Evolutionary conservation across 2,113 vertebrate species (phyloP).

Genomic region (Leiothrix lutea): DNA sequence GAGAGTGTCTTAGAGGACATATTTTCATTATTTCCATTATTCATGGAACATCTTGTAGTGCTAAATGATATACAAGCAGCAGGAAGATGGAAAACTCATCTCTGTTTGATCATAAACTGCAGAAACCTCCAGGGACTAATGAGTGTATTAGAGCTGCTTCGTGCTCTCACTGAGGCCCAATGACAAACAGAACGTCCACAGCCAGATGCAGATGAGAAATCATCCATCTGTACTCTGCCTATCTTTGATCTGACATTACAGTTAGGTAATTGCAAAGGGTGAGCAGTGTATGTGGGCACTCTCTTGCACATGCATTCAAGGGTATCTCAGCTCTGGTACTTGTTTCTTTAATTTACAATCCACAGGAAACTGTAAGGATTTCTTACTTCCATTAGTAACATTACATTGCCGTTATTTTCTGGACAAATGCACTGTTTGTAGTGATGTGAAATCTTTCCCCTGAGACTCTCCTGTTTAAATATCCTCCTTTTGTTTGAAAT

Average conservation of each 20-base stretch:
- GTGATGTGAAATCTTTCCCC: background rate
- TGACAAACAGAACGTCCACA: conserved; percentile 18
- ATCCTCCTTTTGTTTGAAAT: background rate
- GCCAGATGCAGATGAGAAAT: conserved; percentile 1
- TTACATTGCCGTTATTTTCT: background rate
- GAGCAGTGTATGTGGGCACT: background rate
- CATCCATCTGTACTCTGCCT: background rate
- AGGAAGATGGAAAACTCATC: conserved; percentile 23
- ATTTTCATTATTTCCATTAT: conserved; percentile 44
- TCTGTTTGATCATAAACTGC: background rate
- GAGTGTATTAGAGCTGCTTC: background rate
- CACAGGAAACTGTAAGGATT: background rate
- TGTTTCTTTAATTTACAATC: background rate
- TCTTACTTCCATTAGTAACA: background rate
- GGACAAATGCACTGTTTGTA: background rate
- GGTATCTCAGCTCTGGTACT: background rate
- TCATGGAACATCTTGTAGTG: conserved; percentile 52
- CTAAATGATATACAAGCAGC: conserved; percentile 32
- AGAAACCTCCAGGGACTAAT: conserved; percentile 15
- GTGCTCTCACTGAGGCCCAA: background rate
- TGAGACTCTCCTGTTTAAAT: conserved; percentile 23
- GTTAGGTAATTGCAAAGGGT: background rate
- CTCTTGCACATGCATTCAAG: background rate
- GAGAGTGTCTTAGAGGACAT: background rate
- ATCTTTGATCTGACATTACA: background rate